Evolutionary conservation across 92 coral and sea anemone genomes (phyloP), one percentile per base, ranked within the genome.

Genomic region (Parazoanthus darwini): DNA sequence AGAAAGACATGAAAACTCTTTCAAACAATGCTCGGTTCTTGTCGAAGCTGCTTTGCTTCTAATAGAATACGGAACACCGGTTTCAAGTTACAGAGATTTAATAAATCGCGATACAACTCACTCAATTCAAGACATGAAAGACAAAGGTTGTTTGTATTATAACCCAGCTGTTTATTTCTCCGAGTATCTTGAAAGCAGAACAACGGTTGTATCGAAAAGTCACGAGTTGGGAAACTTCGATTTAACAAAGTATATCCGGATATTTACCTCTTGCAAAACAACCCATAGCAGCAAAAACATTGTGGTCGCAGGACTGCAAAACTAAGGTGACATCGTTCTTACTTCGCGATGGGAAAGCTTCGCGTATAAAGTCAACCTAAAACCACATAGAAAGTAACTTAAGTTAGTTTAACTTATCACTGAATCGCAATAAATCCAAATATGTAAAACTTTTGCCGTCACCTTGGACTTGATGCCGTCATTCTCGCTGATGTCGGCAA

Each of bases 221-320:
- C 25, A 38, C 16, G 20, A 86, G 82, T 76, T 76, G 68, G 54
- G 15, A 75, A 63, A 70, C 68, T 78, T 72, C 79, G 65, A 78
- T 22, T 48, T 7, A 39, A 79, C 42, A 80, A 81, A 7, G 29
- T 63, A 9, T 74, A 66, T 11, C 18, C 59, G 59, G 59, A 54
- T 67, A 43, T 82, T 82, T 92, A 94, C 96, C 96, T 89, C 82
- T 92, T 48, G 93, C 86, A 89, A 97, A 97, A 58, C 93, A 91
- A 48, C 92, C 82, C 74, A 97, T 92, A 74, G 99, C 95, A 78
- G 91, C 91, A 54, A 94, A 98, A 51, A 97, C 96, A 72, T 95
- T 90, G 96, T 95, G 89, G 77, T 97, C 99, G 67, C 96, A 93
- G n/a, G 99, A 92, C 68, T 97, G 99, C 75, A 97, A 82, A 36